Evolutionary conservation across 2,888 invertebrate genomes (phyloP).

Genomic region (Nemapogon koenigi): DNA sequence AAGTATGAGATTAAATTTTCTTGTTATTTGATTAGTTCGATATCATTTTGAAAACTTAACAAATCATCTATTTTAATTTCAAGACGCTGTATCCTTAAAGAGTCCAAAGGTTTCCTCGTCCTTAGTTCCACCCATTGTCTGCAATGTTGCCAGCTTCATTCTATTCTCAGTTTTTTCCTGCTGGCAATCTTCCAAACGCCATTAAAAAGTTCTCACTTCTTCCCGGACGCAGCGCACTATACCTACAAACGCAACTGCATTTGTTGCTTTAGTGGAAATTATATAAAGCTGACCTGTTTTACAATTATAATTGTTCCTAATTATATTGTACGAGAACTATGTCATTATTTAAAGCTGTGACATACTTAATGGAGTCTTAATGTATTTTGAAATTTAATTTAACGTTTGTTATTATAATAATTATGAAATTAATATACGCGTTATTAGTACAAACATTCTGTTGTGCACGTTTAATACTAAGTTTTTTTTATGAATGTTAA

Average conservation of each 20-base stretch:
- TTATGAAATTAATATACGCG: too few relatives aligned
- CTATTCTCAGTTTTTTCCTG: slow-evolving; percentile 15
- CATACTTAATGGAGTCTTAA: too few relatives aligned
- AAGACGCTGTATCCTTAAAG: not conserved
- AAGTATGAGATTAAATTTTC: too few relatives aligned
- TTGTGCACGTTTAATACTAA: too few relatives aligned
- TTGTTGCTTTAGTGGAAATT: not conserved
- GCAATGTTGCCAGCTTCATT: slow-evolving; percentile 9
- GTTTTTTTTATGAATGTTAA: too few relatives aligned
- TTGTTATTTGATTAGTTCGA: not conserved
- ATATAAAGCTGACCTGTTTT: too few relatives aligned
- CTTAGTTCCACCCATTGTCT: slow-evolving; percentile 3
- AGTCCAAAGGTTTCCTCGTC: not conserved
- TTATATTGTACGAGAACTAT: too few relatives aligned
- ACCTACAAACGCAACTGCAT: slow-evolving; percentile 6
- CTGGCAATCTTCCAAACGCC: slow-evolving; percentile 27
- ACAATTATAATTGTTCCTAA: too few relatives aligned
- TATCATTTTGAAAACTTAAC: not conserved
- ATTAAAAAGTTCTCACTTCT: slow-evolving; percentile 26
- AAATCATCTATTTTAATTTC: not conserved
- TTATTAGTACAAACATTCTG: too few relatives aligned
- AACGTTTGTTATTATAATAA: too few relatives aligned
- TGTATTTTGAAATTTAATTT: too few relatives aligned
- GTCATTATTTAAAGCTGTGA: too few relatives aligned
- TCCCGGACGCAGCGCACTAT: slow-evolving; percentile 12